Percentiles rank a stretch among this genome's conserved stretches.
These are phyloP conservation scores for Ashinkailepas kermadecensis DNA, from an alignment of 2,888 invertebrate species.

Conservation along the genomic window DNA sequence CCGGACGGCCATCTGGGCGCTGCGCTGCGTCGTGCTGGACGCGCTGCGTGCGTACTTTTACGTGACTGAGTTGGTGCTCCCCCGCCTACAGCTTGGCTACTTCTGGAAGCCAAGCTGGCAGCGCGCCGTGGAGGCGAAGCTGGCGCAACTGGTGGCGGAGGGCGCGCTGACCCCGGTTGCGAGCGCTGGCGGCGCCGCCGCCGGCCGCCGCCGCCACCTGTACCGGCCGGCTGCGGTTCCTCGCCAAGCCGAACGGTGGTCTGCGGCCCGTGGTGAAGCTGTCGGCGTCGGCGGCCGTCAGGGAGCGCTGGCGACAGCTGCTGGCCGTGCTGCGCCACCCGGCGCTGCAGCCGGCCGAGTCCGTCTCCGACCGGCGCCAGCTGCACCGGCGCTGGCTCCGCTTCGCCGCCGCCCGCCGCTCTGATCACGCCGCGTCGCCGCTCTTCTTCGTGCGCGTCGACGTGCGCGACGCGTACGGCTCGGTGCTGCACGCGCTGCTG, in stretches of 20 bases:
- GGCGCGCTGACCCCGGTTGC: not conserved
- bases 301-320: conserved; percentile 6
- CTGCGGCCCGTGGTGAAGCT: not conserved
- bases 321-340: not conserved
- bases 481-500: conserved; percentile 20
- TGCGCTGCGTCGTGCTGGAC: not conserved
- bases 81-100: conserved; percentile 4
- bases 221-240: not conserved
- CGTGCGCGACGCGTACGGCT: conserved; percentile 25
- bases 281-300: not conserved
- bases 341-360: not conserved
- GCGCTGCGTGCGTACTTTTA: not conserved
- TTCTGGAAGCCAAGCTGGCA: not conserved
- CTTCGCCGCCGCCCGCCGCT: not conserved
- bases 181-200: not conserved
- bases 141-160: not conserved
- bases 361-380: not conserved
- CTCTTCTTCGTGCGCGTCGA: conserved; percentile 21
- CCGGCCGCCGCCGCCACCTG: not conserved
- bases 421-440: not conserved
- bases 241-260: not conserved
- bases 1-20: not conserved
- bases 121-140: not conserved
- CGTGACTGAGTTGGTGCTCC: not conserved
- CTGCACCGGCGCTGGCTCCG: not conserved